Base-by-base conservation (phyloP, 2,797 vertebrate genomes). In the Trematomus bernacchii region DNA sequence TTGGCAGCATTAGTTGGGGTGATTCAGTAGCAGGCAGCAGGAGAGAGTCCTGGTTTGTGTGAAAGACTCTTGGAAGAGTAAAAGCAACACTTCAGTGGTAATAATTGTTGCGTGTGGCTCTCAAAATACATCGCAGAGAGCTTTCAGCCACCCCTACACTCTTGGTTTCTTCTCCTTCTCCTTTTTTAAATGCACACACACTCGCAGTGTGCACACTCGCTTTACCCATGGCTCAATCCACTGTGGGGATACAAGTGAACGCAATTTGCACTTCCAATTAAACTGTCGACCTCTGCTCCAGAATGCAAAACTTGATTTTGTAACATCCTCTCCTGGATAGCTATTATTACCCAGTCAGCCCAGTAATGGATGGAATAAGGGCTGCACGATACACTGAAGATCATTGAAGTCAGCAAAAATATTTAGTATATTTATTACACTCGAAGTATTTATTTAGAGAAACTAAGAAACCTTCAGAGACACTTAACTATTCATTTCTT, bases 251-350 rank as follows among this genome's bases (percentile, higher is more conserved):
- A 95, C 95, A 93, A 93, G 94, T 97, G 95, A 96, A 94, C 92
- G 94, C 93, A 97, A 97, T 97, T 91, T 94, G 94, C 96, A 95
- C 96, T 97, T 96, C 96, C 96, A 98, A 98, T 98, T 99, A 98
- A 94, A 95, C 95, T 96, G 96, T 93, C 94, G 96, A 96, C 94
- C 96, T 96, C 93, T 94, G 95, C 92, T 95, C 95, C 92, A 96
- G 93, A 95, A 95, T 88, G 86, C 88, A 89, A 89, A 93, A 91
- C 83, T 86, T 93, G 93, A 93, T 92, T 96, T 90, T 92, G 91
- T 87, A 88, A 74, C 87, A 81, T 87, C 82, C 91, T 92, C 85
- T 79, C 73, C 87, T 89, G 77, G 81, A 90, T 83, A 47, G 89
- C 90, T 95, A 93, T 95, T 93, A 91, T 92, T 92, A 93, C 92